Conservation (phyloP, 2,113 vertebrate species). For the Rhynchopsitta pachyrhyncha region DNA sequence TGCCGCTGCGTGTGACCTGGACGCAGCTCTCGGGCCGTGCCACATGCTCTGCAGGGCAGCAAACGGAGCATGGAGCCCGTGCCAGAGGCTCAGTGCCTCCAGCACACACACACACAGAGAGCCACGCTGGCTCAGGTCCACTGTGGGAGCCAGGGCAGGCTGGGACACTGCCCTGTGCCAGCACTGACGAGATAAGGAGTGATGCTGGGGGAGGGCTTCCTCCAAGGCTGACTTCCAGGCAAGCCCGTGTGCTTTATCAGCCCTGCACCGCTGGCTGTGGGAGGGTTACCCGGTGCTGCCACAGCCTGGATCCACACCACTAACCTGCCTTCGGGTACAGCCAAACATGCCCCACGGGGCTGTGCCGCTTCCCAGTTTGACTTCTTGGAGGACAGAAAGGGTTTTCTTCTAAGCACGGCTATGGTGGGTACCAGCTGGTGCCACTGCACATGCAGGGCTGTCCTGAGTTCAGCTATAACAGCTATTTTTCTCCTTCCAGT, state of each 20-base stretch:
- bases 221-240: not conserved
- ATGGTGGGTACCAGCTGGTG: not conserved
- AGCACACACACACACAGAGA: not conserved
- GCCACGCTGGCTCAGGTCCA: not conserved
- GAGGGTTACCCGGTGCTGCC: not conserved
- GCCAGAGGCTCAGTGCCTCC: fast-evolving
- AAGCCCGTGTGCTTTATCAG: not conserved
- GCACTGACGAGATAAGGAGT: not conserved
- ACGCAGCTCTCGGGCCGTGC: not conserved
- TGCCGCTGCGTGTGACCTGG: not conserved
- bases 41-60: not conserved
- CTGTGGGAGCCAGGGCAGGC: fast-evolving
- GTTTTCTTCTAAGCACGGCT: not conserved
- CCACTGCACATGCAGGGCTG: not conserved
- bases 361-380: not conserved
- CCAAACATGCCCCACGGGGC: not conserved
- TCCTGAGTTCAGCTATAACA: not conserved
- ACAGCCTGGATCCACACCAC: not conserved
- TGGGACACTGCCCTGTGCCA: not conserved
- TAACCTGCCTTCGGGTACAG: not conserved
- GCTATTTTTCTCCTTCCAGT: not conserved
- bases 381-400: not conserved
- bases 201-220: not conserved
- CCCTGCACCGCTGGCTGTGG: not conserved
- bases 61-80: not conserved